Conservation (phyloP, 64 coral and sea anemone species). For the Catalaphyllia jardinei region DNA sequence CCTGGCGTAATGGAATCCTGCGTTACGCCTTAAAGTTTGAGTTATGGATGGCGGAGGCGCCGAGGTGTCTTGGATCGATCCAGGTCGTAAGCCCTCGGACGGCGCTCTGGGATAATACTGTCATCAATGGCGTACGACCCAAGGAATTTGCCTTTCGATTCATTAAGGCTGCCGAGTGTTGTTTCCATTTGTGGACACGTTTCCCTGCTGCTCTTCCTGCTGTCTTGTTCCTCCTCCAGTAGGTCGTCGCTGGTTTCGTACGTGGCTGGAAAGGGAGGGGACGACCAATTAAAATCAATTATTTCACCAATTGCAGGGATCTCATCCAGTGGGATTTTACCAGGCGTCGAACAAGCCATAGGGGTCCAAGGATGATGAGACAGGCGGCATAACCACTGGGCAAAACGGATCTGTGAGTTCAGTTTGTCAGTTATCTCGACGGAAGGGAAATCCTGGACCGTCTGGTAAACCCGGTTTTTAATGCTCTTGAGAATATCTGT, state of each 20-base stretch:
- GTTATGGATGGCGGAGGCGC: background rate
- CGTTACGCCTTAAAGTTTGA: background rate
- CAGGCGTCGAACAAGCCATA: background rate
- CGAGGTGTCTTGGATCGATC: background rate
- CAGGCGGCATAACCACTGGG: background rate
- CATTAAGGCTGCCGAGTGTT: background rate
- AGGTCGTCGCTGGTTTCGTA: background rate
- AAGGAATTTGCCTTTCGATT: background rate
- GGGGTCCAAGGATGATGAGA: background rate
- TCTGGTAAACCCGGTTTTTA: background rate
- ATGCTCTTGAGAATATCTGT: slow-evolving; percentile 1
- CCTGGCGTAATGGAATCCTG: background rate
- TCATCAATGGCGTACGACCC: background rate
- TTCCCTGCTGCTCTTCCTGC: too few relatives aligned
- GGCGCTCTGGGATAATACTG: background rate
- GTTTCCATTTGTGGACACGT: too few relatives aligned
- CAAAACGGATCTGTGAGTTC: background rate
- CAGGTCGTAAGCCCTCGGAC: background rate
- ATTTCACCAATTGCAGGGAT: background rate
- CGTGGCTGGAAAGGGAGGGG: background rate
- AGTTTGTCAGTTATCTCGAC: background rate
- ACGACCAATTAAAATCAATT: background rate
- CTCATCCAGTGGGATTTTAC: background rate
- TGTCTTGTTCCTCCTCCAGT: background rate
- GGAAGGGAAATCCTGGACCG: background rate